phyloP scores from a whole-genome alignment of 2,113 vertebrate species.

The Python bivittatus region DNA sequence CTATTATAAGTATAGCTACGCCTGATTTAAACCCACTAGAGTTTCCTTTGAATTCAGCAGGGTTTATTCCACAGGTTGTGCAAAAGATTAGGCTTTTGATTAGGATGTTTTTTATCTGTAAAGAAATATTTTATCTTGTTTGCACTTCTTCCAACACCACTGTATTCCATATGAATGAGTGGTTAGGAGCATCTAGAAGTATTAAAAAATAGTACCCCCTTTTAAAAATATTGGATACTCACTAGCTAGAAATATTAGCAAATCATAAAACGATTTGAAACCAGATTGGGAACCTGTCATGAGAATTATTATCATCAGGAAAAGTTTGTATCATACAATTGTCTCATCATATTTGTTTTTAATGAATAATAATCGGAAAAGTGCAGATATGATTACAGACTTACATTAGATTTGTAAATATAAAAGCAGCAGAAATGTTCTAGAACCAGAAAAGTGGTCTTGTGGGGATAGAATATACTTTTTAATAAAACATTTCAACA shows the following conservation, averaged over 20 bases:
- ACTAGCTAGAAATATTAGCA: background rate
- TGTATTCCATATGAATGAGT: background rate
- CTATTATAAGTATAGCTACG: background rate
- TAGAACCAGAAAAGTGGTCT: constrained; percentile 22
- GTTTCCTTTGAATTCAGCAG: background rate
- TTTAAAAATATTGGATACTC: background rate
- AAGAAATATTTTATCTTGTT: background rate
- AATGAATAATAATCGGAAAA: constrained; percentile 15
- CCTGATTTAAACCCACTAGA: background rate
- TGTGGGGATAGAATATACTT: background rate
- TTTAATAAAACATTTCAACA: background rate
- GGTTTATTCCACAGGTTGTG: background rate
- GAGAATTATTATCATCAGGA: background rate
- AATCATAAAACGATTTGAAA: background rate
- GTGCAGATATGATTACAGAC: constrained; percentile 5
- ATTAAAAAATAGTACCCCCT: background rate
- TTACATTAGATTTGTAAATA: constrained; percentile 31
- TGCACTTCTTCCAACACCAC: background rate
- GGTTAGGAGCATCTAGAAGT: background rate
- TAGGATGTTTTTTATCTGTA: background rate
- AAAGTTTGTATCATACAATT: constrained; percentile 18
- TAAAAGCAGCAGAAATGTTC: background rate
- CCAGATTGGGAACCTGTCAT: background rate
- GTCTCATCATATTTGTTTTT: constrained; percentile 28
- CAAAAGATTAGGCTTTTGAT: background rate